These are phyloP conservation scores for Tetranychus piercei DNA, from an alignment of 2,888 invertebrate genomes.

Conservation along the genomic window DNA sequence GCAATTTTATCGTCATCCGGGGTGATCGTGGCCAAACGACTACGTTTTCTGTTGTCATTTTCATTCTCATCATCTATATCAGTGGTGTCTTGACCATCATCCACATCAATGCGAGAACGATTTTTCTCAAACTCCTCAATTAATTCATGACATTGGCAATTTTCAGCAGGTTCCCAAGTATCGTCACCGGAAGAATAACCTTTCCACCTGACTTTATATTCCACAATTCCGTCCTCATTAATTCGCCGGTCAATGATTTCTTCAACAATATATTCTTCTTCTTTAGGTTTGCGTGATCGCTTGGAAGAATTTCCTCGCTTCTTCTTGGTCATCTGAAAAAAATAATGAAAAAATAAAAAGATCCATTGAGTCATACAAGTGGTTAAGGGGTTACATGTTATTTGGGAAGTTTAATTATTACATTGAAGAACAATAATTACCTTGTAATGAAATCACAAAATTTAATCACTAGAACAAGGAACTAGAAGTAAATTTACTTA, in stretches of 20 bases:
- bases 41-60: neutral
- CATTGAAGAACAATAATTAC: too few relatives aligned
- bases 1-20: neutral
- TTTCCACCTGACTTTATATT: constrained; percentile 34
- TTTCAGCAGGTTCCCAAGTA: constrained; percentile 34
- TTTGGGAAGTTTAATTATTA: too few relatives aligned
- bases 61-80: neutral
- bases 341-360: neutral
- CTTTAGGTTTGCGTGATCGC: constrained; percentile 10
- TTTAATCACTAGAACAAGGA: too few relatives aligned
- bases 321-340: neutral
- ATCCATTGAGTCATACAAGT: neutral
- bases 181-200: constrained; percentile 35
- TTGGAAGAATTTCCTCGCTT: neutral
- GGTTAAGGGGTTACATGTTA: too few relatives aligned
- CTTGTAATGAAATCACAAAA: too few relatives aligned
- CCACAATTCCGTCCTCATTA: constrained; percentile 31
- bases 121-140: constrained; percentile 30
- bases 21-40: neutral
- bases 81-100: neutral
- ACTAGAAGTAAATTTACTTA: too few relatives aligned
- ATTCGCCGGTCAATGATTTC: constrained; percentile 31
- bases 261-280: constrained; percentile 32
- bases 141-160: constrained; percentile 34
- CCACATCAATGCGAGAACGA: neutral